Evolutionary conservation across 2,113 vertebrate genomes (phyloP).

Genomic region (Sakesphorus luctuosus): DNA sequence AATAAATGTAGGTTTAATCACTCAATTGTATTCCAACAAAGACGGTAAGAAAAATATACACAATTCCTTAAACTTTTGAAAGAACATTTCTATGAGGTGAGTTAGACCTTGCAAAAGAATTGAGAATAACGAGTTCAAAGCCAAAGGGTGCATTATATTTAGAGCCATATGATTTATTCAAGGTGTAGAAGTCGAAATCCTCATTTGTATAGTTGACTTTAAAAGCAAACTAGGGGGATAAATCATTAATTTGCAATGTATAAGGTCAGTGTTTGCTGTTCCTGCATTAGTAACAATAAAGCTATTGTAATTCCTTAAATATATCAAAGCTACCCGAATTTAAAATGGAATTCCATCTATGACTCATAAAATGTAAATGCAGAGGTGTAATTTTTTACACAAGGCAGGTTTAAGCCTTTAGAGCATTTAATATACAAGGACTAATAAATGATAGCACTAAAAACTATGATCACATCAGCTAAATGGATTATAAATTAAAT

Average conservation of each 20-base stretch:
- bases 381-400: conserved; percentile 82
- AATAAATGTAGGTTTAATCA: neutral
- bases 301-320: conserved; percentile 69
- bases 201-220: conserved; percentile 68
- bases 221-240: conserved; percentile 71
- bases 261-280: conserved; percentile 76
- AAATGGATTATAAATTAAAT: conserved; percentile 99
- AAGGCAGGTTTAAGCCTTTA: conserved; percentile 84
- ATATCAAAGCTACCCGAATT: conserved; percentile 79
- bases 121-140: conserved; percentile 67
- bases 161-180: conserved; percentile 63
- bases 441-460: conserved; percentile 97
- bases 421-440: conserved; percentile 91
- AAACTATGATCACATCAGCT: conserved; percentile 96
- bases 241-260: conserved; percentile 70
- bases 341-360: conserved; percentile 87
- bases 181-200: conserved; percentile 68
- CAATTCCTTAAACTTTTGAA: conserved; percentile 44
- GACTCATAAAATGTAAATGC: conserved; percentile 93
- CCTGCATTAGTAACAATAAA: conserved; percentile 75
- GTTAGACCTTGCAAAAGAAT: conserved; percentile 45
- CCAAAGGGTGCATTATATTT: conserved; percentile 54
- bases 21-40: neutral
- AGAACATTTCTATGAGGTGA: conserved; percentile 9
- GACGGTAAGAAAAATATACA: neutral